Evolutionary conservation across 2,888 invertebrate genomes (phyloP), one percentile per base, ranked within the genome.

Genomic region (Cephonodes hylas): DNA sequence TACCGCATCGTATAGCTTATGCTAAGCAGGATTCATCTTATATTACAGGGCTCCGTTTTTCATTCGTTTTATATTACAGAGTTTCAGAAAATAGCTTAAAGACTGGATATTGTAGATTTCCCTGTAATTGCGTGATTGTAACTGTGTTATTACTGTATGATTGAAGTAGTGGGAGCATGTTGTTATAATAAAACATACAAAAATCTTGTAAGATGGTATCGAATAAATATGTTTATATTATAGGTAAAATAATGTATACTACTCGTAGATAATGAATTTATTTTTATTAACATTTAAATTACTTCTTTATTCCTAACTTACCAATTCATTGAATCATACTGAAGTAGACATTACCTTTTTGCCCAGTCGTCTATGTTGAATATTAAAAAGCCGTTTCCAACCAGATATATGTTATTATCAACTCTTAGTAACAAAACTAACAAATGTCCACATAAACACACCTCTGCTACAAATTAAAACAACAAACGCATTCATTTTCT

Each of bases 21-120:
- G 84, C 76, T 81, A 85, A 86, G 76, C 74, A 80, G 80, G 80
- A 81, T 80, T 79, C 74, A 76, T 71, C 78, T 83, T 83, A 85
- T 81, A 84, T 85, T 77, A 53, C 53, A 27, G 53, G 18, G 53
- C 53, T 53, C 18, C 53, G 31, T 27, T 31, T 31, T 53, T 53
- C 18, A 53, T 53, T 84, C 76, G 75, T 77, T 80, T 79, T 73
- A 77, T 81, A 86, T 84, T 80, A 84, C 75, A 82, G 79, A 74
- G 76, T 66, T 76, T 70, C 69, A 70, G 69, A 71, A 70, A 74
- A 70, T 64, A 72, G 72, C 71, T 78, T 66, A 67, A 64, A 63
- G 68, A 69, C 65, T 71, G 64, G 66, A 66, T 71, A 69, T 74
- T 73, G 75, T 75, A 73, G 66, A 65, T 69, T 31, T 27, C 68